Conservation (phyloP, 2,113 vertebrate genomes). For the Vicugna pacos region DNA sequence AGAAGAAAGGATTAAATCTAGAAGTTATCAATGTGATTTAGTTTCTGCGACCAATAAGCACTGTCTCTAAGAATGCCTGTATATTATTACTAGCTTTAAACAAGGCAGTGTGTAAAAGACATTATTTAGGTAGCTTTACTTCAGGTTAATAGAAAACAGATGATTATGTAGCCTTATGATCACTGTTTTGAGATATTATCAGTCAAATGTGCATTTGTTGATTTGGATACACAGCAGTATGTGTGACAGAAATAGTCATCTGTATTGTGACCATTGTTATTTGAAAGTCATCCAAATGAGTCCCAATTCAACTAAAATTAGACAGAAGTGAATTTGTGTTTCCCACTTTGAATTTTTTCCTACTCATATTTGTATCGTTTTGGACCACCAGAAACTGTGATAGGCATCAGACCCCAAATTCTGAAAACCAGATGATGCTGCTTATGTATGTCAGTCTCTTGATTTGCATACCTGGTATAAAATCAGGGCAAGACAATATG, state of each 20-base stretch:
- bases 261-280: not conserved
- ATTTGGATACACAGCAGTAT: not conserved
- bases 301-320: not conserved
- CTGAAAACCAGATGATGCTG: not conserved
- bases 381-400: not conserved
- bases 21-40: not conserved
- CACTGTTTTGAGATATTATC: not conserved
- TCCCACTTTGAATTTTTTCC: not conserved
- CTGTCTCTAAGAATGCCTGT: not conserved
- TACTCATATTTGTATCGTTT: not conserved
- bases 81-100: not conserved
- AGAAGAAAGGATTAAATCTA: not conserved
- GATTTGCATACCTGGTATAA: not conserved
- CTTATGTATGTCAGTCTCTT: not conserved
- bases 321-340: not conserved
- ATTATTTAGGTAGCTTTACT: not conserved
- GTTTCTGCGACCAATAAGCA: not conserved
- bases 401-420: not conserved
- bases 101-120: not conserved
- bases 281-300: not conserved
- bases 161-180: not conserved
- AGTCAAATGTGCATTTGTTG: not conserved
- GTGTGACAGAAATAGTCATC: not conserved
- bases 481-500: not conserved
- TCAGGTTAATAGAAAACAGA: not conserved